A percentile compares a stretch with the other conserved stretches of the same genome.
Conservation (phyloP, 2,888 invertebrate species). For the Callimorpha dominula region DNA sequence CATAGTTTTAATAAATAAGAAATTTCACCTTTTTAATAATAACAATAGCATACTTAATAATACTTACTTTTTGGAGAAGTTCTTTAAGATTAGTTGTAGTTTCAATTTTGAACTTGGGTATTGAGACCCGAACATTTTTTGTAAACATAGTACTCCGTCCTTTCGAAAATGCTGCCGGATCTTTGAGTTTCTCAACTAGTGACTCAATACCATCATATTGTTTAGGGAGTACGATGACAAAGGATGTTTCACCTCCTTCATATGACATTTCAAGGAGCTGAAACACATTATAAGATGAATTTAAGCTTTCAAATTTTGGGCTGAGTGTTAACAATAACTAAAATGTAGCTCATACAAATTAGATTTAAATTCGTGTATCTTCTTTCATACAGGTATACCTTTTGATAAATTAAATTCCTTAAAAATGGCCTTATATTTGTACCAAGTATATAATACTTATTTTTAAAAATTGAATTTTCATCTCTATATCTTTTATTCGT, state of each 20-base stretch:
- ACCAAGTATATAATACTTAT: no score
- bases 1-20: no score
- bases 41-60: no score
- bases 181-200: conserved; percentile 87
- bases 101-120: conserved; percentile 94
- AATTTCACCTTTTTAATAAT: no score
- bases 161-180: conserved; percentile 69
- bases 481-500: no score
- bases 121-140: conserved; percentile 86
- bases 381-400: no score
- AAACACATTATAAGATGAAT: background rate
- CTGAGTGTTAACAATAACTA: no score
- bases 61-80: conserved; percentile 86
- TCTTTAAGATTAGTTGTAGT: conserved; percentile 88
- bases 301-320: background rate
- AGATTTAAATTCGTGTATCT: no score
- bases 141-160: conserved; percentile 72
- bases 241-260: conserved; percentile 88
- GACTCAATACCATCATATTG: conserved; percentile 87
- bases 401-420: no score
- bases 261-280: conserved; percentile 92
- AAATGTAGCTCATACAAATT: no score
- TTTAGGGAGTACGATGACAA: conserved; percentile 92
- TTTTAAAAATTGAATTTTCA: no score
- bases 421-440: no score